Percentiles rank a stretch among this genome's conserved stretches.
Evolutionary conservation across 2,888 invertebrate species (phyloP).

Genomic region (Arctia plantaginis): DNA sequence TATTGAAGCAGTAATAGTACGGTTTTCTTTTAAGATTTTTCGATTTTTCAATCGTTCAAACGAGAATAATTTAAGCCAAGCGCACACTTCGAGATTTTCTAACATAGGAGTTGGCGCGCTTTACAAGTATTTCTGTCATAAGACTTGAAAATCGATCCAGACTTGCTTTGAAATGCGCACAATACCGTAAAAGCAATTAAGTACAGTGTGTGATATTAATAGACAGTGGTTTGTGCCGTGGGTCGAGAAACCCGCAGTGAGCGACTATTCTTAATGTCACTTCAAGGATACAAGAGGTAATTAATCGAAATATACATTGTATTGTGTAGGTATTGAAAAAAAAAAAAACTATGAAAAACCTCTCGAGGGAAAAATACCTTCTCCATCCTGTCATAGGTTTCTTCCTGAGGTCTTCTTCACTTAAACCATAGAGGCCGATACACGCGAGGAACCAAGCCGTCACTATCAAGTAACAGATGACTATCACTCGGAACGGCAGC

Average conservation of each 20-base stretch:
- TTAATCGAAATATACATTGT: background rate
- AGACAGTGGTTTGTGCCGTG: background rate
- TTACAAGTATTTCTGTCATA: background rate
- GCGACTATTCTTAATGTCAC: background rate
- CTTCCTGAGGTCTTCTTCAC: constrained; percentile 91
- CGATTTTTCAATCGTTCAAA: background rate
- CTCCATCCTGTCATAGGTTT: constrained; percentile 96
- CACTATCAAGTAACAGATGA: constrained; percentile 91
- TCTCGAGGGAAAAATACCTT: constrained; percentile 85
- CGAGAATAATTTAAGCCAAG: background rate
- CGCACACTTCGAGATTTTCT: background rate
- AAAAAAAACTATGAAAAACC: background rate
- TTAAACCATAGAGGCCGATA: constrained; percentile 92
- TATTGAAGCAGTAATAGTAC: too few species aligned
- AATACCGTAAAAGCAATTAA: background rate
- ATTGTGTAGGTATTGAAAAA: too few species aligned
- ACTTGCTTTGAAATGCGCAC: too few species aligned
- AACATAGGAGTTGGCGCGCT: too few species aligned
- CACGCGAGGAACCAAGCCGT: constrained; percentile 95
- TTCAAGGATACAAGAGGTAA: background rate
- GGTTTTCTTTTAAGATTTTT: background rate
- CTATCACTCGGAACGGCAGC: constrained; percentile 92
- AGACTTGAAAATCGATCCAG: background rate
- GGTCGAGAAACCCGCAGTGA: background rate
- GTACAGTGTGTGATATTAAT: background rate